Evolutionary conservation across 2,888 invertebrate species (phyloP).

Genomic region (Apoda limacodes): DNA sequence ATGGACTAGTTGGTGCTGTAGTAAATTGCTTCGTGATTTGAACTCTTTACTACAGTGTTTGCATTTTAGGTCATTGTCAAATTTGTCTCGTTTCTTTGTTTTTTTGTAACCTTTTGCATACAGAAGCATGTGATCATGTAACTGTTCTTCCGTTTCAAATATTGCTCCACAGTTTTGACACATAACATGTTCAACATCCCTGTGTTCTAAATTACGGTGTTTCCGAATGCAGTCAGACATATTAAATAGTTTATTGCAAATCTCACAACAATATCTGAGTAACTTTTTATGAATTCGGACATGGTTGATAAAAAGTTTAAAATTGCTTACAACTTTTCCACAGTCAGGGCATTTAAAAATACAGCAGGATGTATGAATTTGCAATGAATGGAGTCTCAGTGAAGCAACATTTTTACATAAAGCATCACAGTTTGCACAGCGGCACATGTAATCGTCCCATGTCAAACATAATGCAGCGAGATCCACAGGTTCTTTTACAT

Average conservation of each 20-base stretch:
- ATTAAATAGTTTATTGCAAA: conserved; percentile 40
- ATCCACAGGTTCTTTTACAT: conserved; percentile 17
- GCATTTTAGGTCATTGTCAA: conserved; percentile 39
- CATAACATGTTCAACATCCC: conserved; percentile 24
- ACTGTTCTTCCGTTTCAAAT: conserved; percentile 37
- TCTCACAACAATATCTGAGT: conserved; percentile 48
- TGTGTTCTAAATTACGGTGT: conserved; percentile 33
- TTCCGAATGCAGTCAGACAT: conserved; percentile 33
- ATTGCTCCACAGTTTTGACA: conserved; percentile 44
- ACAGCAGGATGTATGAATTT: conserved; percentile 50
- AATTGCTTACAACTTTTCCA: conserved; percentile 36
- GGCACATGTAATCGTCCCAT: conserved; percentile 51
- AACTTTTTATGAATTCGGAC: conserved; percentile 42
- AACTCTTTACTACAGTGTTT: conserved; percentile 48
- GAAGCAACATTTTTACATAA: conserved; percentile 47
- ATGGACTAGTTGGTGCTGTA: conserved; percentile 50
- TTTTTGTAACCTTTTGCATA: conserved; percentile 35
- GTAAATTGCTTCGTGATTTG: conserved; percentile 46
- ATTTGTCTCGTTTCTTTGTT: conserved; percentile 14
- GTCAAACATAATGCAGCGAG: conserved; percentile 25
- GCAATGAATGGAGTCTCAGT: conserved; percentile 44
- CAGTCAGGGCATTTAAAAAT: conserved; percentile 53
- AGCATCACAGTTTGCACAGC: conserved; percentile 52
- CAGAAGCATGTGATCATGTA: conserved; percentile 43
- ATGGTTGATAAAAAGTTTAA: conserved; percentile 43